Evolutionary conservation across 1,140 invertebrate genomes (phyloP), one percentile per base, ranked within the genome.

Genomic region (Homalodisca vitripennis): DNA sequence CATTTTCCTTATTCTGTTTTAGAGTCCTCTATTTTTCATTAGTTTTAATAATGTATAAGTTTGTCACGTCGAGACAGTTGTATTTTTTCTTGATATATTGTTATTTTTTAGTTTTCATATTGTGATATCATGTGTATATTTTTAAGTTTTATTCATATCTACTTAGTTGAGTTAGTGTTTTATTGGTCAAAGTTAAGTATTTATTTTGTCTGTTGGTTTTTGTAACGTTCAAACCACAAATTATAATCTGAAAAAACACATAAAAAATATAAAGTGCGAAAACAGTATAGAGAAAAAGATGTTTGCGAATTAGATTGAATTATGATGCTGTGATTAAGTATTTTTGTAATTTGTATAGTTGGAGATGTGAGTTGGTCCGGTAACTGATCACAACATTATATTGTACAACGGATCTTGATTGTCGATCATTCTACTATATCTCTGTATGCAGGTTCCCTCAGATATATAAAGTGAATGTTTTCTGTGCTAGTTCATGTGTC

Each of bases 71-170:
- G n/a, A n/a, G n/a, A n/a, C 55, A 60, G 55, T 53, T 53, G 48
- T 60, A 60, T 60, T 60, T 60, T 60, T 60, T 26, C 26, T 24
- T 13, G 6, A 53, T 60, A 14, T 30, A 60, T 6, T 60, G 55
- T 60, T 60, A 60, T 26, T 60, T 60, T n/a, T 60, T 60, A 60
- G 55, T 60, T 60, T 60, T 60, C 55, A 60, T 60, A 60, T 60
- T 60, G 55, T 60, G 55, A 60, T 60, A 60, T 60, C 3, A 30
- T 60, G 14, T 60, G 55, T 60, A 60, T 27, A 60, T 60, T 60
- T 60, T 60, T 60, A 60, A 60, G 55, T 60, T 60, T 60, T 60
- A 60, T n/a, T 27, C 24, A 2, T 30, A 60, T 60, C 55, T 60
- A 60, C 55, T 60, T 60, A 60, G 55, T 60, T 13, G 22, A 60